Conservation (phyloP, 1,140 invertebrate species). For the Steinernema khuongi region DNA sequence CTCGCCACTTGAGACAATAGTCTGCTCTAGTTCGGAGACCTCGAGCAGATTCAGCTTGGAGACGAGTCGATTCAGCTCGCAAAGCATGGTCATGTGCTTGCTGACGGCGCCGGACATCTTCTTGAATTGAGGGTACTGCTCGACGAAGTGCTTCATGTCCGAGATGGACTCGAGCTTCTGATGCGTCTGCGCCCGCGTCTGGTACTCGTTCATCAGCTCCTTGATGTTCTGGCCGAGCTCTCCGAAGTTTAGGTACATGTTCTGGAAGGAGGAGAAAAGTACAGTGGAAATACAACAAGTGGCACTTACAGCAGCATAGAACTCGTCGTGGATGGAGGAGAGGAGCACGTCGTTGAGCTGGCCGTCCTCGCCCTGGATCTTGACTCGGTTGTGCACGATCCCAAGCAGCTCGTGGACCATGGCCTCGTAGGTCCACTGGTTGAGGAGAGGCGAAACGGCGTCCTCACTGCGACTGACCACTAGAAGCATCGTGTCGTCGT, state of each 20-base stretch:
- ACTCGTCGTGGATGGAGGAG: conserved; percentile 90
- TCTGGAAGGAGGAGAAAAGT: conserved; percentile 64
- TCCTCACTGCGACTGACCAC: conserved; percentile 66
- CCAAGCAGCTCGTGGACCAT: conserved; percentile 96
- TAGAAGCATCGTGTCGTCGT: conserved; percentile 38
- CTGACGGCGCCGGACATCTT: conserved; percentile 94
- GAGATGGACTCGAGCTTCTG: conserved; percentile 90
- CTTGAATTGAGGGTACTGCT: conserved; percentile 96
- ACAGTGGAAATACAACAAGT: conserved; percentile 6
- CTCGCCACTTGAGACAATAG: conserved; percentile 80
- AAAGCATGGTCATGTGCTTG: conserved; percentile 91
- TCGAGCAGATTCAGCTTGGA: conserved; percentile 74
- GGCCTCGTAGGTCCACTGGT: conserved; percentile 99
- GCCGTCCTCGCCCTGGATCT: conserved; percentile 69
- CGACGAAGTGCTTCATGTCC: conserved; percentile 98
- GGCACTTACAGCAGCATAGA: conserved; percentile 76
- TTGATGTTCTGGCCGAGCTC: conserved; percentile 97
- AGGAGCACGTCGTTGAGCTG: conserved; percentile 74
- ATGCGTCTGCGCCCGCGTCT: conserved; percentile 86
- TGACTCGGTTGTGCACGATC: conserved; percentile 90
- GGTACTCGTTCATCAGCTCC: conserved; percentile 92
- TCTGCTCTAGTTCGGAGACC: conserved; percentile 92
- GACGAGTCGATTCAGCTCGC: conserved; percentile 82
- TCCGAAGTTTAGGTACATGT: conserved; percentile 92
- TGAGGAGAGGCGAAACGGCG: conserved; percentile 89